Conservation (phyloP, 2,888 invertebrate species). For the Perithous albicinctus region DNA sequence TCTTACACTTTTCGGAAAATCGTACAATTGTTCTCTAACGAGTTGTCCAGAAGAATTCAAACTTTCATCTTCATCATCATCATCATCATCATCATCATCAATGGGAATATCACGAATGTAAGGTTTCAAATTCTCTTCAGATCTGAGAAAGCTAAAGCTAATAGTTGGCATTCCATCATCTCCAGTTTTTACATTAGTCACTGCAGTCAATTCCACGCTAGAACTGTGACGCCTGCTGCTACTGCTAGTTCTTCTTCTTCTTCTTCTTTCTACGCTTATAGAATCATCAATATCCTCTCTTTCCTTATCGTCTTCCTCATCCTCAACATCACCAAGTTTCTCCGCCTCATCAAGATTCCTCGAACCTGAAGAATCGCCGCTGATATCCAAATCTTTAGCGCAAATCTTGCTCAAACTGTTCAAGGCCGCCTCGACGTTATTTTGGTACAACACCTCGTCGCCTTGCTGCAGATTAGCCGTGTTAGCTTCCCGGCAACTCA, state of each 20-base stretch:
- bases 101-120: constrained; percentile 41
- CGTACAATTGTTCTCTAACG: constrained; percentile 59
- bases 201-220: constrained; percentile 79
- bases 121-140: constrained; percentile 63
- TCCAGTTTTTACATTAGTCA: constrained; percentile 75
- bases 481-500: constrained; percentile 31
- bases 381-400: constrained; percentile 56
- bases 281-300: constrained; percentile 27
- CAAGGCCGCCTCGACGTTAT: constrained; percentile 71
- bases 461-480: not conserved
- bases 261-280: constrained; percentile 40
- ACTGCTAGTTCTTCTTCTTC: constrained; percentile 26
- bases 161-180: constrained; percentile 79
- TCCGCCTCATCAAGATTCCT: constrained; percentile 44
- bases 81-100: constrained; percentile 32
- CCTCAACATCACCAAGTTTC: constrained; percentile 22
- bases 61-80: constrained; percentile 27
- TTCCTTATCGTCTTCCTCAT: constrained; percentile 19
- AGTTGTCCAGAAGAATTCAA: constrained; percentile 33
- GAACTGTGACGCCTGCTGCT: constrained; percentile 74
- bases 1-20: constrained; percentile 61
- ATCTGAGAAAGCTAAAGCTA: constrained; percentile 80
- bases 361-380: constrained; percentile 49
- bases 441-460: constrained; percentile 72
- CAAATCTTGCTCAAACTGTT: constrained; percentile 69